Conservation (phyloP, 2,888 invertebrate species). For the Chrysopilus asiliformis region DNA sequence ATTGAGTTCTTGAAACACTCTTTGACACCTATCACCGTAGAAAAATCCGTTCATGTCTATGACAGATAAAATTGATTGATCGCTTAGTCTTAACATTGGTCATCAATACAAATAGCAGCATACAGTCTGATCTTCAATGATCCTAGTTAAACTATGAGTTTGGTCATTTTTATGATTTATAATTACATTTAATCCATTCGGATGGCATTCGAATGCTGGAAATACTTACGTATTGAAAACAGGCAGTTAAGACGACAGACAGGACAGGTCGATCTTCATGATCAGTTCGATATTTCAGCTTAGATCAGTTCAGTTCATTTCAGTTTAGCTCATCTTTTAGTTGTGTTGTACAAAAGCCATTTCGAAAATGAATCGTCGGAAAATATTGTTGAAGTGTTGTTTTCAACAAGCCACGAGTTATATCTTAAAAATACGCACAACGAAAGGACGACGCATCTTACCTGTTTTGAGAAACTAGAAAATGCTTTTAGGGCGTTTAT, state of each 20-base stretch:
- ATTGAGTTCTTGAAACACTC: too few species aligned
- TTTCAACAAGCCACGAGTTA: too few species aligned
- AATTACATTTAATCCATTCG: conserved; percentile 8
- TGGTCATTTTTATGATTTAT: conserved; percentile 7
- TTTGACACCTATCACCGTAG: conserved; percentile 2
- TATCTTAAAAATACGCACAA: neutral
- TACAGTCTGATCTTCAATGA: too few species aligned
- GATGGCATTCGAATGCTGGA: too few species aligned
- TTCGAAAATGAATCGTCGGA: too few species aligned
- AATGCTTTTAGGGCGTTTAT: conserved; percentile 15
- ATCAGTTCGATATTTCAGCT: too few species aligned
- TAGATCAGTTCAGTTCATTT: too few species aligned
- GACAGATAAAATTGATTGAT: conserved; percentile 15
- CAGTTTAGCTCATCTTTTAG: too few species aligned
- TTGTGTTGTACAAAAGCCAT: too few species aligned
- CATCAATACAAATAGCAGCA: too few species aligned
- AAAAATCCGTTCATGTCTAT: conserved; percentile 7
- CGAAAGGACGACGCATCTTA: conserved; percentile 4
- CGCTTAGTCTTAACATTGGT: conserved; percentile 11
- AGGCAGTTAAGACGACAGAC: conserved; percentile 6
- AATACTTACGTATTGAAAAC: conserved; percentile 6
- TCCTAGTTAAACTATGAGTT: neutral
- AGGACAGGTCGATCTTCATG: too few species aligned
- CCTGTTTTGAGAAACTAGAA: conserved; percentile 11
- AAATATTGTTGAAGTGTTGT: too few species aligned